phyloP scores from a whole-genome alignment of 92 coral and sea anemone genomes.

The Paramuricea clavata region DNA sequence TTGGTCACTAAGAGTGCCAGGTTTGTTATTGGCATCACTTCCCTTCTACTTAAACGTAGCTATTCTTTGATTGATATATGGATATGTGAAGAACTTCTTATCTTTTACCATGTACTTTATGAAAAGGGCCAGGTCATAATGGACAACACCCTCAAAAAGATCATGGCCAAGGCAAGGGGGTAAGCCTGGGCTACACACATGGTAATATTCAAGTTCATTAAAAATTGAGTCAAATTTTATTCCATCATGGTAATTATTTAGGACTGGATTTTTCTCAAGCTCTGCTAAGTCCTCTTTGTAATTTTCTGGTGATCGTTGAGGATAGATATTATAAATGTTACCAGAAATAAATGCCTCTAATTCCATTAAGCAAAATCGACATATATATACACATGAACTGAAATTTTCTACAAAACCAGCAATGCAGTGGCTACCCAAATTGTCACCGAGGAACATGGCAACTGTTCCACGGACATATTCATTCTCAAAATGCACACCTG shows the following conservation, averaged over 20 bases:
- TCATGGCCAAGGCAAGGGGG: slow-evolving; percentile 1
- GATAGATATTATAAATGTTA: background rate
- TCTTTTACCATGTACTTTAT: background rate
- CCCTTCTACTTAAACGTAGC: background rate
- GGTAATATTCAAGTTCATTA: background rate
- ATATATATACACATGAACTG: background rate
- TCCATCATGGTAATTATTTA: background rate
- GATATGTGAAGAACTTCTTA: background rate
- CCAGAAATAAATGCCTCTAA: background rate
- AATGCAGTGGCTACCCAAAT: slow-evolving; percentile 33
- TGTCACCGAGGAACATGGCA: slow-evolving; percentile 31
- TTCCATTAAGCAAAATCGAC: slow-evolving; percentile 24
- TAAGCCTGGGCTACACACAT: background rate
- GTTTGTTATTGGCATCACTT: background rate
- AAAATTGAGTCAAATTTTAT: background rate
- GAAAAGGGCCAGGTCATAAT: background rate
- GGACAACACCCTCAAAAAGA: background rate
- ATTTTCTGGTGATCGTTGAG: slow-evolving; percentile 8
- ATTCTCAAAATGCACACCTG: too few species aligned
- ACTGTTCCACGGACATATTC: too few species aligned
- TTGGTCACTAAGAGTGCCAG: background rate
- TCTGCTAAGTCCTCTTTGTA: slow-evolving; percentile 14
- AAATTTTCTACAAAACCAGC: slow-evolving; percentile 33
- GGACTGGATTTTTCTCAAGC: background rate
- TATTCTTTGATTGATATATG: background rate